Evolutionary conservation across 2,888 invertebrate genomes (phyloP).

Genomic region (Machimus rusticus): DNA sequence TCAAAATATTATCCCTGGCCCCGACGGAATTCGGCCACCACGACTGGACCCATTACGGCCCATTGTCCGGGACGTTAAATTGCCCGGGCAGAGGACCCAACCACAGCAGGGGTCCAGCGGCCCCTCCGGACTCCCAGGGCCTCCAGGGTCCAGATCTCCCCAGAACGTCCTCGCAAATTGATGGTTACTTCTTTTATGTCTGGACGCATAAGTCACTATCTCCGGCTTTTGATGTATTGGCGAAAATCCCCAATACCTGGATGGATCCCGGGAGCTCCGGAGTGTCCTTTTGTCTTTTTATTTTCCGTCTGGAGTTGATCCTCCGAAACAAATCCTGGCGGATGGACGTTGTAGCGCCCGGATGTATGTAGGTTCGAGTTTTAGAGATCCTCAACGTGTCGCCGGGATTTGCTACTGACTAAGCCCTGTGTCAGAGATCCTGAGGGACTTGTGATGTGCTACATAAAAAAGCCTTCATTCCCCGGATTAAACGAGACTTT

Average conservation of each 20-base stretch:
- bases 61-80: background rate
- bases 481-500: background rate
- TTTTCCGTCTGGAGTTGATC: background rate
- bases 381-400: background rate
- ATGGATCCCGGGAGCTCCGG: background rate
- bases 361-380: background rate
- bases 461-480: background rate
- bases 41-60: background rate
- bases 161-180: background rate
- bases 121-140: background rate
- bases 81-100: background rate
- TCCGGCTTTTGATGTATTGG: background rate
- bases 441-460: background rate
- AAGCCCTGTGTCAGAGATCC: background rate
- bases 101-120: background rate
- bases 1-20: constrained; percentile 6
- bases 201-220: background rate
- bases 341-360: background rate
- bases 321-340: background rate
- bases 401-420: background rate
- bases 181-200: constrained; percentile 9
- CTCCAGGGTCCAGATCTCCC: background rate
- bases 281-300: background rate
- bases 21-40: background rate
- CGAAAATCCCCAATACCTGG: background rate